Conservation (phyloP, 2,113 vertebrate species). For the Pangasianodon gigas region DNA sequence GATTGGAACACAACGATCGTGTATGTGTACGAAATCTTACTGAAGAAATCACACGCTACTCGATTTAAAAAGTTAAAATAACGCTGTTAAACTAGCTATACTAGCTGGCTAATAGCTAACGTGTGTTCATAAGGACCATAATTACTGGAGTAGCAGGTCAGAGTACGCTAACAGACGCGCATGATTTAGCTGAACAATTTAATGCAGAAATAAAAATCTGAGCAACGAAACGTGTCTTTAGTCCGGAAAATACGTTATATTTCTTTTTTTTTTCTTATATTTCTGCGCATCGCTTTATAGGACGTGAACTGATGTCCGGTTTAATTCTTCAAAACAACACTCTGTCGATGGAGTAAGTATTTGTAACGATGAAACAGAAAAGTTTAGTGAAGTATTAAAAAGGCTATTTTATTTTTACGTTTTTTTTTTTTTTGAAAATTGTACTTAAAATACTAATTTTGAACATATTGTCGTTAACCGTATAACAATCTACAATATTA, state of each 20-base stretch:
- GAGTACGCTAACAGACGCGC: background rate
- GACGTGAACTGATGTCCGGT: background rate
- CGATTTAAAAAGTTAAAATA: background rate
- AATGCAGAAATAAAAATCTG: background rate
- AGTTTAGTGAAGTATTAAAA: background rate
- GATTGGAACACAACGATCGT: background rate
- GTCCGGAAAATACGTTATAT: background rate
- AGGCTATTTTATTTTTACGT: background rate
- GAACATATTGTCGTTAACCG: background rate
- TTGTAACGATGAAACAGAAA: background rate
- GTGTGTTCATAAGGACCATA: no score
- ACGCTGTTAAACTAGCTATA: background rate
- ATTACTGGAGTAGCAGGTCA: background rate
- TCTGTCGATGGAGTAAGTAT: background rate
- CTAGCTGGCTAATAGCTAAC: background rate
- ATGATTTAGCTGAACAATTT: background rate
- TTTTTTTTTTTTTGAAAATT: background rate
- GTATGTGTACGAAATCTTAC: no score
- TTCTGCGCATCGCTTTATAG: no score
- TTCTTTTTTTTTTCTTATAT: no score
- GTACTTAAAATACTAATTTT: background rate
- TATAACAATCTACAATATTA: constrained; percentile 1
- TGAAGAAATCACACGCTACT: background rate
- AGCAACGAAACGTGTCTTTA: background rate
- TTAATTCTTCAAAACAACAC: background rate